Conservation (phyloP, 2,113 vertebrate species). For the Syrrhaptes paradoxus region DNA sequence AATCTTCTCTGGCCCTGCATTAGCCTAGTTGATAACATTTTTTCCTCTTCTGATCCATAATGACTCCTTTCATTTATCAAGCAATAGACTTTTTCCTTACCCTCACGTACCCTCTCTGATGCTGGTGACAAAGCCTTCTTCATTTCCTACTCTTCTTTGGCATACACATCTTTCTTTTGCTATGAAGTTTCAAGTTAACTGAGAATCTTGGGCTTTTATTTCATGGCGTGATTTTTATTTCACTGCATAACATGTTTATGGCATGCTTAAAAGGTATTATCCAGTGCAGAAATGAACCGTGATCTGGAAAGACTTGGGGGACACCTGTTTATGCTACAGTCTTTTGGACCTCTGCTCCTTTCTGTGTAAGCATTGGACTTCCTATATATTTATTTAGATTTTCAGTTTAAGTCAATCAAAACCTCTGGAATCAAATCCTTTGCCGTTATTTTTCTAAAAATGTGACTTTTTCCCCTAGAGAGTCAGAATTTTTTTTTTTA, state of each 20-base stretch:
- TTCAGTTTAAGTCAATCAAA: not conserved
- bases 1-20: not conserved
- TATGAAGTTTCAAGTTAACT: not conserved
- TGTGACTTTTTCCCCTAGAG: not conserved
- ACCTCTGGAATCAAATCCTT: not conserved
- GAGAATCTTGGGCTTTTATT: not conserved
- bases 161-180: not conserved
- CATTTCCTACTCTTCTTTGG: not conserved
- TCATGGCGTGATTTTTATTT: not conserved
- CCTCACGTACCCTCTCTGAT: not conserved
- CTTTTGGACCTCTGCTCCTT: not conserved
- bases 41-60: not conserved
- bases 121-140: not conserved
- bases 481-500: not conserved
- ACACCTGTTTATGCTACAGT: not conserved
- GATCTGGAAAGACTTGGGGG: not conserved
- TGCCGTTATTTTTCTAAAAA: not conserved
- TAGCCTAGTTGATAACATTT: not conserved
- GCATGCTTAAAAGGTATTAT: not conserved
- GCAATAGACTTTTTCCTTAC: not conserved
- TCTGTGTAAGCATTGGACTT: not conserved
- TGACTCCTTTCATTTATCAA: not conserved
- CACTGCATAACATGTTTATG: not conserved
- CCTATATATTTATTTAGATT: constrained; percentile 15
- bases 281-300: not conserved